These are phyloP conservation scores for Amaurobius ferox DNA, from an alignment of 2,888 invertebrate genomes.

Conservation along the genomic window DNA sequence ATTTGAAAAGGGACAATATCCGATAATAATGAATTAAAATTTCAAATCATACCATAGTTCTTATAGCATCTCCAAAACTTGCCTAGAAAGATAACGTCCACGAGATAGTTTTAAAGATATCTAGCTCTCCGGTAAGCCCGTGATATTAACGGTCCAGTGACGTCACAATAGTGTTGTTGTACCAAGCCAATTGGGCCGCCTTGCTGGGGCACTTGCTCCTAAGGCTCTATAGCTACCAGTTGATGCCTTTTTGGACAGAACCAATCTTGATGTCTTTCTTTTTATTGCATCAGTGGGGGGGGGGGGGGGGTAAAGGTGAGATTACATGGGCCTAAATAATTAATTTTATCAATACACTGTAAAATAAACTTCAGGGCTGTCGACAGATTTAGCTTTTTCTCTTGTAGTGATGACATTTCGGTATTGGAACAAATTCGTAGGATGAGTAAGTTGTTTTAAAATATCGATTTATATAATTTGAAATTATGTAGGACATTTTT, in stretches of 20 bases:
- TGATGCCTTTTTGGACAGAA: constrained; percentile 36
- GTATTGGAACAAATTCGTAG: too few relatives aligned
- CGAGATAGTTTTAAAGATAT: constrained; percentile 26
- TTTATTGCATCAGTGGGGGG: constrained; percentile 37
- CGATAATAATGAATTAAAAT: too few relatives aligned
- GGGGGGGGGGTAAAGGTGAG: not conserved
- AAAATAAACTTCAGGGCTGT: too few relatives aligned
- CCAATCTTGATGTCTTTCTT: constrained; percentile 66
- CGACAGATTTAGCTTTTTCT: too few relatives aligned
- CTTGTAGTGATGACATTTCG: too few relatives aligned
- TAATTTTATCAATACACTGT: not conserved
- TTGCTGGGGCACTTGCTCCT: constrained; percentile 4
- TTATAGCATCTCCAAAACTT: not conserved
- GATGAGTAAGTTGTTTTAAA: too few relatives aligned
- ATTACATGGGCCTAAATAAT: not conserved
- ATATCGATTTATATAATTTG: too few relatives aligned
- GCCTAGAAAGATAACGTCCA: not conserved
- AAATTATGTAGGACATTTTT: too few relatives aligned
- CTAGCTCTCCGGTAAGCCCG: constrained; percentile 11
- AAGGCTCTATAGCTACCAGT: constrained; percentile 6
- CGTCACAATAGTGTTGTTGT: constrained; percentile 62
- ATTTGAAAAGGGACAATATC: too few relatives aligned
- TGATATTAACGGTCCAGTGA: constrained; percentile 40
- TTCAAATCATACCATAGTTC: not conserved
- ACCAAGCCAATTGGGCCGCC: constrained; percentile 61